phyloP scores from a whole-genome alignment of 2,797 vertebrate genomes.

The Sebastes matsubarae region DNA sequence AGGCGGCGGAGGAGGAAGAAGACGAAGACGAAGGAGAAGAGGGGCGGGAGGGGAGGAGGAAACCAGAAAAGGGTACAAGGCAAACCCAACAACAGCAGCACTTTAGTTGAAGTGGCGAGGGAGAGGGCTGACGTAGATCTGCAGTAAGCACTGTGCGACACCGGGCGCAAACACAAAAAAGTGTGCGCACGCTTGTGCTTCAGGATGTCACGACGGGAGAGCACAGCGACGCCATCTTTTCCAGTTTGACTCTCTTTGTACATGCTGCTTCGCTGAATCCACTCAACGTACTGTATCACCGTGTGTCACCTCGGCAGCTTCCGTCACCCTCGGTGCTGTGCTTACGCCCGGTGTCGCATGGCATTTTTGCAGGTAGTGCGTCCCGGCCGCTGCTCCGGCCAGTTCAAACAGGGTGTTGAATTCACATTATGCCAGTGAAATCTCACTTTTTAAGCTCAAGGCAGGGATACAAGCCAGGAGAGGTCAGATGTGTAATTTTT shows the following conservation, averaged over 20 bases:
- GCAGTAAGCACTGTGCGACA: conserved; percentile 61
- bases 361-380: conserved; percentile 64
- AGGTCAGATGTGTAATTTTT: conserved; percentile 65
- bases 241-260: conserved; percentile 34
- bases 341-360: conserved; percentile 52
- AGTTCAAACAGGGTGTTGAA: conserved; percentile 63
- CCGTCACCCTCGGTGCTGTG: conserved; percentile 32
- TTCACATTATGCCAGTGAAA: conserved; percentile 72
- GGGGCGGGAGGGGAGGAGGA: not conserved
- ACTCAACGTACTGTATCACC: conserved; percentile 51
- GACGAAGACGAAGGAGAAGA: not conserved
- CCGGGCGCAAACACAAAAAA: conserved; percentile 42
- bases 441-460: conserved; percentile 69
- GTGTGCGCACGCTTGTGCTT: not conserved
- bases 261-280: conserved; percentile 38
- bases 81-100: conserved; percentile 72
- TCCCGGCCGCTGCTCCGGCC: conserved; percentile 40
- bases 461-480: conserved; percentile 69
- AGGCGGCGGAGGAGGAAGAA: conserved; percentile 33
- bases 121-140: conserved; percentile 55
- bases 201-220: conserved; percentile 33
- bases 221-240: conserved; percentile 22
- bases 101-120: conserved; percentile 70
- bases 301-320: conserved; percentile 50
- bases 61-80: conserved; percentile 57